Evolutionary conservation across 2,888 invertebrate genomes (phyloP).

Genomic region (Portevinia maculata): DNA sequence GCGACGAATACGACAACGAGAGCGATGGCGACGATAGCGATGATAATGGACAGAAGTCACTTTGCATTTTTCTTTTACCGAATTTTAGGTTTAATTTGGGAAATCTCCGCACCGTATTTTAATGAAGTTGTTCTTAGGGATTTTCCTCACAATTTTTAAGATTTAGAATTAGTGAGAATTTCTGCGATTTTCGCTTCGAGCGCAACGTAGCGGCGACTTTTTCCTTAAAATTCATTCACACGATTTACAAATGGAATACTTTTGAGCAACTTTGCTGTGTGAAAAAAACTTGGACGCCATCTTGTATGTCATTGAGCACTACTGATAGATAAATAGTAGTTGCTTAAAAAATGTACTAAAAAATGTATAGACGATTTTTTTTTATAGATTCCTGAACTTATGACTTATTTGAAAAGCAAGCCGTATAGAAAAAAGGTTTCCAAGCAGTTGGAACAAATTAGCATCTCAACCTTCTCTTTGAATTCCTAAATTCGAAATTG

Average conservation of each 20-base stretch:
- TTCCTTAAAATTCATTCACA: constrained; percentile 72
- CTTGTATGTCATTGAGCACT: constrained; percentile 64
- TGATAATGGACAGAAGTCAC: constrained; percentile 71
- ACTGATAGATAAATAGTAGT: constrained; percentile 24
- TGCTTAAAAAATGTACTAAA: neutral
- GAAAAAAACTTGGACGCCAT: constrained; percentile 58
- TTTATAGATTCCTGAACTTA: no score
- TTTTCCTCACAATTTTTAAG: constrained; percentile 50
- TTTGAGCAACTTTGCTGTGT: constrained; percentile 69
- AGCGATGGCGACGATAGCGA: constrained; percentile 73
- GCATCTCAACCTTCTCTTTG: no score
- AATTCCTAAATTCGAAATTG: no score
- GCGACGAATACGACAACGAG: constrained; percentile 46
- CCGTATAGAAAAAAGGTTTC: no score
- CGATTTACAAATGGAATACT: constrained; percentile 74
- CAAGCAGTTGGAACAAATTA: no score
- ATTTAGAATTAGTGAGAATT: constrained; percentile 54
- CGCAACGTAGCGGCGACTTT: constrained; percentile 77
- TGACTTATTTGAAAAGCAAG: no score
- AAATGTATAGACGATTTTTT: neutral
- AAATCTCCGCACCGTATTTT: constrained; percentile 59
- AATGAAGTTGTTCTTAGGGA: constrained; percentile 30
- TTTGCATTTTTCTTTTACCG: constrained; percentile 71
- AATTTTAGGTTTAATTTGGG: constrained; percentile 42
- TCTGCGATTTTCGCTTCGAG: constrained; percentile 59